phyloP scores from a whole-genome alignment of 2,797 vertebrate genomes.

The Hoplostethus atlanticus region DNA sequence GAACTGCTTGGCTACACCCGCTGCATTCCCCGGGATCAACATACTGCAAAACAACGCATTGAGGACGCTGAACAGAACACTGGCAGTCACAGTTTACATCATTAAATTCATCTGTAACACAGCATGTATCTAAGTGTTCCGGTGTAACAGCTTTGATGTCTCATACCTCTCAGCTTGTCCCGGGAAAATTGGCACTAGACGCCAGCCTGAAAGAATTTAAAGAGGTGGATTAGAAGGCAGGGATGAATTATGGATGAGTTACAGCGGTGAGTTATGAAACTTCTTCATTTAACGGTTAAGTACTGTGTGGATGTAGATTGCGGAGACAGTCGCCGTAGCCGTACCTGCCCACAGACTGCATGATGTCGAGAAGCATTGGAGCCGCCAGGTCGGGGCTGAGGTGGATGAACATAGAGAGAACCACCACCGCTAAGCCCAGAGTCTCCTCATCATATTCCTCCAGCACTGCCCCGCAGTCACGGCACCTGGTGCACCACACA shows the following conservation, averaged over 20 bases:
- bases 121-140: slow-evolving; percentile 30
- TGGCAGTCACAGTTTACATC: slow-evolving; percentile 49
- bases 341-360: slow-evolving; percentile 99
- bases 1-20: slow-evolving; percentile 99
- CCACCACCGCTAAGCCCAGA: slow-evolving; percentile 93
- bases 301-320: slow-evolving; percentile 58
- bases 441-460: slow-evolving; percentile 99
- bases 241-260: slow-evolving; percentile 76
- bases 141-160: slow-evolving; percentile 43
- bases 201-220: slow-evolving; percentile 90
- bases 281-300: slow-evolving; percentile 66
- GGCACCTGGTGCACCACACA: slow-evolving; percentile 85
- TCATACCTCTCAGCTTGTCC: slow-evolving; percentile 98
- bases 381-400: slow-evolving; percentile 97
- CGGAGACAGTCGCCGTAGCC: slow-evolving; percentile 1
- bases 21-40: slow-evolving; percentile 98
- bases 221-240: slow-evolving; percentile 57
- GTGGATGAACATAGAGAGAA: slow-evolving; percentile 98
- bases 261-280: slow-evolving; percentile 63
- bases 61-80: slow-evolving; percentile 52
- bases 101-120: slow-evolving; percentile 53
- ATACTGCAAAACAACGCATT: slow-evolving; percentile 85
- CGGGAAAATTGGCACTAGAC: slow-evolving; percentile 95
- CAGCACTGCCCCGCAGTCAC: slow-evolving; percentile 96
- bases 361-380: slow-evolving; percentile 96